Conservation (phyloP, 1,140 invertebrate genomes). For the Nomia melanderi region DNA sequence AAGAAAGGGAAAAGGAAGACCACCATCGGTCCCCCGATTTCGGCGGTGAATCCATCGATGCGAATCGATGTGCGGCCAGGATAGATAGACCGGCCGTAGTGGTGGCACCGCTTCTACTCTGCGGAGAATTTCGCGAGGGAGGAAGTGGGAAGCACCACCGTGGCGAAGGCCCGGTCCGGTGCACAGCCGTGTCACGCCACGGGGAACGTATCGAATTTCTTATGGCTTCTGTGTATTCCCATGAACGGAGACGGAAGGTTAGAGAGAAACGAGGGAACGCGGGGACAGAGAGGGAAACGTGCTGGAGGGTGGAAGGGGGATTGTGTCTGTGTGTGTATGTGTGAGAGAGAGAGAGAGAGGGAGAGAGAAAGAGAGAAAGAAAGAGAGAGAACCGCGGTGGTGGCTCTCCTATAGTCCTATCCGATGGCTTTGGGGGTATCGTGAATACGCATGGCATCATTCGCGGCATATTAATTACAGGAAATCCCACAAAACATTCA, state of each 20-base stretch:
- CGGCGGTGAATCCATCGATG: constrained; percentile 39
- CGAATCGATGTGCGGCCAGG: constrained; percentile 49
- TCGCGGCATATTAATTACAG: constrained; percentile 77
- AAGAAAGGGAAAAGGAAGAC: background rate
- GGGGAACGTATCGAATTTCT: constrained; percentile 80
- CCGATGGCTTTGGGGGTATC: constrained; percentile 55
- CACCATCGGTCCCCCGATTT: constrained; percentile 16
- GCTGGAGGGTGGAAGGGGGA: too few relatives aligned
- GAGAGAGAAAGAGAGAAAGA: background rate
- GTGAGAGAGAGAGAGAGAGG: constrained; percentile 33
- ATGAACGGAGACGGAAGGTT: constrained; percentile 66
- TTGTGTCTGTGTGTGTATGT: too few relatives aligned
- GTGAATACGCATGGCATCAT: constrained; percentile 56
- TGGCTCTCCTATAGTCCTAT: constrained; percentile 48
- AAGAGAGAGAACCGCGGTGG: constrained; percentile 4
- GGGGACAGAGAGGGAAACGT: background rate
- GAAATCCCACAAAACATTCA: constrained; percentile 74
- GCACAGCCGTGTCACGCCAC: constrained; percentile 70
- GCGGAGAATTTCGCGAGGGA: constrained; percentile 64
- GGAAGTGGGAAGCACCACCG: constrained; percentile 81
- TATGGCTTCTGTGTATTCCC: constrained; percentile 81
- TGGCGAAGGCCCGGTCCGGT: constrained; percentile 56
- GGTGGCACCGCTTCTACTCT: constrained; percentile 2
- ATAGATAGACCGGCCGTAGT: constrained; percentile 17
- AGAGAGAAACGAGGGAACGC: constrained; percentile 26